Conservation (phyloP, 2,113 vertebrate species). For the Misgurnus mizolepis region DNA sequence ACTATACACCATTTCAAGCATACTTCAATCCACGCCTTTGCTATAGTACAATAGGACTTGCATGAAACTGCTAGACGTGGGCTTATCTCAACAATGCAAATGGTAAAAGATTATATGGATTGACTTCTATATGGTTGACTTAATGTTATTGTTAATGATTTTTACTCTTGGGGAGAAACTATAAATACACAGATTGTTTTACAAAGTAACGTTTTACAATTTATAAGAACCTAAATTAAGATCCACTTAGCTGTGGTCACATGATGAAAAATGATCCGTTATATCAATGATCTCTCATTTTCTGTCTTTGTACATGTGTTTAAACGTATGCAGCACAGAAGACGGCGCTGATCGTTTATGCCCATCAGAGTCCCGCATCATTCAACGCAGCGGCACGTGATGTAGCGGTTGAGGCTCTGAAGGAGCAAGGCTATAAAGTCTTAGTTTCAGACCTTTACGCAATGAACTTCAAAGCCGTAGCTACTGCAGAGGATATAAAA, state of each 20-base stretch:
- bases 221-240: no score
- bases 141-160: no score
- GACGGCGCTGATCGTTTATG: conserved; percentile 67
- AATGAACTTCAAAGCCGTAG: conserved; percentile 66
- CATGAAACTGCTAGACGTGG: no score
- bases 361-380: conserved; percentile 73
- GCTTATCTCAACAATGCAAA: no score
- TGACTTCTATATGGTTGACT: no score
- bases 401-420: conserved; percentile 65
- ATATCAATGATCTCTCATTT: neutral
- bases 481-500: conserved; percentile 66
- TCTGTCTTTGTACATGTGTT: conserved; percentile 14
- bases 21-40: no score
- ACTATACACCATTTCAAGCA: no score
- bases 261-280: neutral
- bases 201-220: no score
- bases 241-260: neutral
- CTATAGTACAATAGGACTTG: no score
- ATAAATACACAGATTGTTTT: no score
- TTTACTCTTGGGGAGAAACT: no score
- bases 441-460: conserved; percentile 78
- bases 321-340: conserved; percentile 58
- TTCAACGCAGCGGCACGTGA: conserved; percentile 80
- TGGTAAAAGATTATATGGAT: no score
- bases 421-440: conserved; percentile 71